Percentiles rank a stretch among this genome's conserved stretches.
Conservation (phyloP, 2,113 vertebrate species). For the Eidolon helvum region DNA sequence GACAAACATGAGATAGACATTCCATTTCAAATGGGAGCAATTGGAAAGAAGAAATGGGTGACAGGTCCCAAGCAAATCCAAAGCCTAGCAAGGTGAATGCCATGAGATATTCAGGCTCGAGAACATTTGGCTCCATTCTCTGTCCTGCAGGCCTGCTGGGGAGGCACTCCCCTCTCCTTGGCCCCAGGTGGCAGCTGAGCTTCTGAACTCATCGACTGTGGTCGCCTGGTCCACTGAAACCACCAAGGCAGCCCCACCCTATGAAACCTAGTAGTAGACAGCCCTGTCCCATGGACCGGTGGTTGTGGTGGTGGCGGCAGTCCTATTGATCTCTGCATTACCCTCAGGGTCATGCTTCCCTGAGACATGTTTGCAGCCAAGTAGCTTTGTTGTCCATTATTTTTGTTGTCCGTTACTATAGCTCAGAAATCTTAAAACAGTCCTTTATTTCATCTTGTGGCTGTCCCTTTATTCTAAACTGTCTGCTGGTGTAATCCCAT, state of each 20-base stretch:
- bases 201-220: background rate
- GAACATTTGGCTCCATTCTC: background rate
- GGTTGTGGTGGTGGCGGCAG: background rate
- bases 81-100: background rate
- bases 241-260: background rate
- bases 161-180: background rate
- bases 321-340: background rate
- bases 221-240: background rate
- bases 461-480: background rate
- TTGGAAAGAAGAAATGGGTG: background rate
- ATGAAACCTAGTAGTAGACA: background rate
- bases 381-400: background rate
- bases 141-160: background rate
- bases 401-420: background rate
- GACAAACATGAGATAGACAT: no score
- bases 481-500: background rate
- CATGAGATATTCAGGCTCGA: background rate
- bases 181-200: background rate
- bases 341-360: no score
- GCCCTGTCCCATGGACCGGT: background rate
- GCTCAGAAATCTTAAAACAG: background rate
- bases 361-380: background rate
- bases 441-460: background rate
- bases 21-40: background rate
- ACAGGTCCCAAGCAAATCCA: background rate